Percentiles rank a stretch among this genome's conserved stretches.
Evolutionary conservation across 1,140 invertebrate species (phyloP).

Genomic region (Colletes gigas): DNA sequence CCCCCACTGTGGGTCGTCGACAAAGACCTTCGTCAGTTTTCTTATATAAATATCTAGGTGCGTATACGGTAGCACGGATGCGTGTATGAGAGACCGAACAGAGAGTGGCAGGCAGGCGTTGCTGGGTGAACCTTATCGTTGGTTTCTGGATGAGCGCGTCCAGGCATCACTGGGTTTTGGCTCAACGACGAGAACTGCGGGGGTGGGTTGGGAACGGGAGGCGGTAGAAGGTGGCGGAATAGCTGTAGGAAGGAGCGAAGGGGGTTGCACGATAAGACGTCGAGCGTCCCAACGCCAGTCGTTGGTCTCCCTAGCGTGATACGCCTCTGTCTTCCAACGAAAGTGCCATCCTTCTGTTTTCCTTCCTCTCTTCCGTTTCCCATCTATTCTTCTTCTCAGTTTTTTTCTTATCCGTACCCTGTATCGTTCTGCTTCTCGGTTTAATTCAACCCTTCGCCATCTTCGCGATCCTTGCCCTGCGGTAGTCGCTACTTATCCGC

Average conservation of each 20-base stretch:
- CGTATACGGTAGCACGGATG: constrained; percentile 63
- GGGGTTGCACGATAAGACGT: constrained; percentile 74
- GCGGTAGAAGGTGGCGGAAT: constrained; percentile 42
- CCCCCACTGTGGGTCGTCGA: constrained; percentile 36
- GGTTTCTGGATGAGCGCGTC: constrained; percentile 80
- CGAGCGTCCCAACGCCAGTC: constrained; percentile 72
- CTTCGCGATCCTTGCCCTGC: constrained; percentile 45
- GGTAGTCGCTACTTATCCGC: too few relatives aligned
- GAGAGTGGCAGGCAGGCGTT: constrained; percentile 69
- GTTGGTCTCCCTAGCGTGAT: constrained; percentile 60
- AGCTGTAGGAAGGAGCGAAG: constrained; percentile 49
- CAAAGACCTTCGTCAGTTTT: constrained; percentile 29
- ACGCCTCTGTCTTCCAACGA: constrained; percentile 66
- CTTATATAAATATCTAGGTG: constrained; percentile 59
- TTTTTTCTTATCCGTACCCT: neutral
- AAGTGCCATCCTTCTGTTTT: constrained; percentile 46
- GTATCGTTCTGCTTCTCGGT: constrained; percentile 24
- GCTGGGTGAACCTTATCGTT: constrained; percentile 79
- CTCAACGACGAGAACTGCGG: constrained; percentile 60
- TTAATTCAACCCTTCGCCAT: constrained; percentile 4
- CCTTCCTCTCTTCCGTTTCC: neutral
- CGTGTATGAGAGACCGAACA: constrained; percentile 37
- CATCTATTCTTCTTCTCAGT: neutral
- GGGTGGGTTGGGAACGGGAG: constrained; percentile 36
- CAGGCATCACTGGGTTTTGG: constrained; percentile 77